Evolutionary conservation across 2,797 vertebrate species (phyloP), one percentile per base, ranked within the genome.

Genomic region (Danio aesculapii): DNA sequence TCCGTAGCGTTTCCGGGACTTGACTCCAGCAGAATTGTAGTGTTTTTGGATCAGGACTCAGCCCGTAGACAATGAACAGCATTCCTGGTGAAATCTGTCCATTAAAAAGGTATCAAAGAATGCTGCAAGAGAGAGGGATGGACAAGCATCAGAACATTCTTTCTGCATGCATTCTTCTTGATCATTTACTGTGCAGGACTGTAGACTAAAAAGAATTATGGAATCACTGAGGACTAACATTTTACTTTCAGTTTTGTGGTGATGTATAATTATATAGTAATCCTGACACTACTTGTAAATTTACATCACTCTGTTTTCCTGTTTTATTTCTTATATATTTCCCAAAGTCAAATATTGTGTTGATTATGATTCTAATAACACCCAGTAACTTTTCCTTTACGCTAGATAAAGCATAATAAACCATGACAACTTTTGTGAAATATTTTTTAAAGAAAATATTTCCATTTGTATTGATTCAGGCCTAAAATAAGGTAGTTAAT

Each of bases 1-100:
- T 84, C 72, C 73, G 43, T 75, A 71, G 64, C 66, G n/a, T 75
- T 71, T 81, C 62, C 50, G 59, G 52, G 69, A 67, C 71, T 71
- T 21, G 59, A 72, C 53, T 46, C 49, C 30, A 50, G 30, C 30
- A 75, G 19, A 30, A 17, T 6, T 55, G 47, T 49, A 14, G 75
- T 41, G 21, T 77, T 64, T 53, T 47, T 52, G 59, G 69, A 21
- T 53, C 21, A 70, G 61, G 49, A 67, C 39, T 55, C 19, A 43
- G 52, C 16, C 19, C 30, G 43, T 63, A 11, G 19, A 59, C 11
- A 21, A 41, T 64, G 17, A 71, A 77, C 57, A 30, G 39, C 58
- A 44, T 55, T 79, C 63, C 43, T 30, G 52, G 62, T 81, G 58
- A 69, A 62, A 81, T 81, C 21, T 7, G 14, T 50, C 57, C 61